Evolutionary conservation across 1,140 invertebrate species (phyloP).

Genomic region (Mycetomoellerius zeteki): DNA sequence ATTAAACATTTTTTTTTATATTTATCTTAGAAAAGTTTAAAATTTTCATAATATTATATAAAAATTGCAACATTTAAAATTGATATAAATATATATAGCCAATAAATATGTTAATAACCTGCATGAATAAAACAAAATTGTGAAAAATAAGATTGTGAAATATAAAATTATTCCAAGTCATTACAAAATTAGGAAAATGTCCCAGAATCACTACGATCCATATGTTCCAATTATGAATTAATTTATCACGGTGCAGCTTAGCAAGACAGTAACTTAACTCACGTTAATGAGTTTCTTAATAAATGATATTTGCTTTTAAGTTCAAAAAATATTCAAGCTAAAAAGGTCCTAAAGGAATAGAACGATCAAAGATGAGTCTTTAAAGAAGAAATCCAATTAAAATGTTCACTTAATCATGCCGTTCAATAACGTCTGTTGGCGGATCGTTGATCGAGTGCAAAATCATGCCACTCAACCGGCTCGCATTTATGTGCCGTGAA

Average conservation of each 20-base stretch:
- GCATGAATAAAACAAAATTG: too few species aligned
- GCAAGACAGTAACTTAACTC: neutral
- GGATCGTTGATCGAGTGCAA: slow-evolving; percentile 10
- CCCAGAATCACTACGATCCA: too few species aligned
- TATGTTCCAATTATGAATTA: too few species aligned
- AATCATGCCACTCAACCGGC: neutral
- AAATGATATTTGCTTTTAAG: neutral
- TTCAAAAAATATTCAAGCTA: neutral
- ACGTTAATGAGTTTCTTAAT: neutral
- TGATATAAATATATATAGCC: too few species aligned
- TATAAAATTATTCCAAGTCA: too few species aligned
- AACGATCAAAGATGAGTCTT: neutral
- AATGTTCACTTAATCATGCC: neutral
- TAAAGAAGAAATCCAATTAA: slow-evolving; percentile 20
- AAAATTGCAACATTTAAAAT: too few species aligned
- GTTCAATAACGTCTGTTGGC: slow-evolving; percentile 6
- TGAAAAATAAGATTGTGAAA: too few species aligned
- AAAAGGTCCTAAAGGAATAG: neutral
- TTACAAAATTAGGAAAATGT: too few species aligned
- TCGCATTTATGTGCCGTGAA: slow-evolving; percentile 33
- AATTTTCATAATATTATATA: too few species aligned
- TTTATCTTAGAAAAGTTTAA: too few species aligned
- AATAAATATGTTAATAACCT: too few species aligned
- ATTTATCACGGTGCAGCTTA: neutral
- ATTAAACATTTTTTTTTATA: too few species aligned